A percentile compares a stretch with the other conserved stretches of the same genome.
These are phyloP conservation scores for Brachylomia viminalis DNA, from an alignment of 2,888 invertebrate species.

Conservation along the genomic window DNA sequence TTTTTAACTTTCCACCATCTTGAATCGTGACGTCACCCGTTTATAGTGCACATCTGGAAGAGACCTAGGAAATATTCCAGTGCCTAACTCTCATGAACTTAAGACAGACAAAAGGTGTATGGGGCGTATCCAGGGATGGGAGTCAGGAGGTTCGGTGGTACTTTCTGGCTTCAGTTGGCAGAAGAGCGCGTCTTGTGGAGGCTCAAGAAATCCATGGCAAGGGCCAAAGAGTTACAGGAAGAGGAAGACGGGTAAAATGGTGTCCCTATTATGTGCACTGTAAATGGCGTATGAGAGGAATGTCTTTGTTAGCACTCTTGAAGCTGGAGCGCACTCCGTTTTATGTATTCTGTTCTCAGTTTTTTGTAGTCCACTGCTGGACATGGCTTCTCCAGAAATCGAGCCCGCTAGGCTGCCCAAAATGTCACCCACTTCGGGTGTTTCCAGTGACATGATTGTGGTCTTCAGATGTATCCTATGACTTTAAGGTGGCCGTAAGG, in stretches of 20 bases:
- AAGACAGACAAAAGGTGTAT: slow-evolving; percentile 65
- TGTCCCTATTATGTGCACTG: slow-evolving; percentile 67
- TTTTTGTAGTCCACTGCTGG: slow-evolving; percentile 19
- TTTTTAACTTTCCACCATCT: slow-evolving; percentile 57
- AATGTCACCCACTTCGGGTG: too few species aligned
- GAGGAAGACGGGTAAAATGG: slow-evolving; percentile 67
- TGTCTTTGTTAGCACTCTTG: slow-evolving; percentile 54
- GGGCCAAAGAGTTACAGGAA: slow-evolving; percentile 65
- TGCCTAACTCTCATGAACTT: slow-evolving; percentile 56
- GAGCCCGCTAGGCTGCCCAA: neutral
- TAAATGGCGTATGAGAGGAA: slow-evolving; percentile 64
- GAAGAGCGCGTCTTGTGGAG: slow-evolving; percentile 67
- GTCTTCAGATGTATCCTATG: neutral
- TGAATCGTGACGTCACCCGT: slow-evolving; percentile 54
- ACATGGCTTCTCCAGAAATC: neutral
- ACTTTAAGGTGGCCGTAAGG: neutral
- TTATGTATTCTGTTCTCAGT: slow-evolving; percentile 27
- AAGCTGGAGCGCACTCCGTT: slow-evolving; percentile 49
- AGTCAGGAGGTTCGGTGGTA: slow-evolving; percentile 64
- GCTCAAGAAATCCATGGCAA: slow-evolving; percentile 63
- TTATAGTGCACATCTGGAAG: slow-evolving; percentile 66
- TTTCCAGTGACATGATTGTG: too few species aligned
- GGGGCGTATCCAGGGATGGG: slow-evolving; percentile 64
- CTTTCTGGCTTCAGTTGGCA: slow-evolving; percentile 64
- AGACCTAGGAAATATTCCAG: slow-evolving; percentile 42